phyloP scores from a whole-genome alignment of 2,888 invertebrate genomes.

The Diachrysia chrysitis region DNA sequence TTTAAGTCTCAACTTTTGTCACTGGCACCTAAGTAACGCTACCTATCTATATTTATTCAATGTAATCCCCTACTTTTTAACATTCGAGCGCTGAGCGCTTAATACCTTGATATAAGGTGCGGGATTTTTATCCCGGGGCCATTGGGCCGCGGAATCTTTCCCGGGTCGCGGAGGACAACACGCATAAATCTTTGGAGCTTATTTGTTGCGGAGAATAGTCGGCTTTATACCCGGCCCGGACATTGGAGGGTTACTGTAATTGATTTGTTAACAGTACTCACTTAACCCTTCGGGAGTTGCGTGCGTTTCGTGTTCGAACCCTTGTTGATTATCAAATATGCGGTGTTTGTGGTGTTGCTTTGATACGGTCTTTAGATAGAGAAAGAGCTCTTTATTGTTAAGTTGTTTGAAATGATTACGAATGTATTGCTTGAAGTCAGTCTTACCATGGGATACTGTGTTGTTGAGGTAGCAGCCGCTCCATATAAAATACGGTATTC shows the following conservation, averaged over 20 bases:
- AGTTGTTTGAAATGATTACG: background rate
- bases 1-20: slow-evolving; percentile 19
- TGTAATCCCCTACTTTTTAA: slow-evolving; percentile 48
- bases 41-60: slow-evolving; percentile 33
- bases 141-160: slow-evolving; percentile 48
- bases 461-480: no score
- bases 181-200: slow-evolving; percentile 70
- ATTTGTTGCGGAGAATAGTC: slow-evolving; percentile 71
- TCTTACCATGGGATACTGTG: no score
- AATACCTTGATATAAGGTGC: slow-evolving; percentile 71
- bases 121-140: slow-evolving; percentile 64
- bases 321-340: slow-evolving; percentile 29
- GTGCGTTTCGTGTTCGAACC: slow-evolving; percentile 27
- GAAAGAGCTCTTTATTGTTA: background rate
- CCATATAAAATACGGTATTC: no score
- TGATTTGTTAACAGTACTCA: slow-evolving; percentile 65
- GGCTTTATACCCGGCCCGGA: slow-evolving; percentile 46
- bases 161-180: slow-evolving; percentile 53
- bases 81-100: slow-evolving; percentile 59
- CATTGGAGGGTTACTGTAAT: slow-evolving; percentile 54
- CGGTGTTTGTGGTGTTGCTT: slow-evolving; percentile 12
- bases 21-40: slow-evolving; percentile 10
- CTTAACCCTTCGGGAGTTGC: slow-evolving; percentile 53
- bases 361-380: slow-evolving; percentile 8
- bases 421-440: no score